Evolutionary conservation across 1,140 invertebrate genomes (phyloP).

Genomic region (Zaprionus gabonicus): DNA sequence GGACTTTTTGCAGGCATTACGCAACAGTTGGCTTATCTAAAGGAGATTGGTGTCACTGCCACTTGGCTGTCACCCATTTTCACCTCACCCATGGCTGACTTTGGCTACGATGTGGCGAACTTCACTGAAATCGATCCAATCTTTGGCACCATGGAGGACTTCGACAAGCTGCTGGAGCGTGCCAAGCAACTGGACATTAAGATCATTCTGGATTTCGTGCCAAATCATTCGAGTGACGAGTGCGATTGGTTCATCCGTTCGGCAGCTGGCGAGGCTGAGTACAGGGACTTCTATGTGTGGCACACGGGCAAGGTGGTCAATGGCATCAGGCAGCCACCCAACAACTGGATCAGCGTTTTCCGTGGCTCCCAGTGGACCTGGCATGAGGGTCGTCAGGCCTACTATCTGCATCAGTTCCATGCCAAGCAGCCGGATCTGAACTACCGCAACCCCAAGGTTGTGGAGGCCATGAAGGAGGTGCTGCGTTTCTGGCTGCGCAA

Average conservation of each 20-base stretch:
- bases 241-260: conserved; percentile 90
- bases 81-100: conserved; percentile 87
- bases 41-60: conserved; percentile 87
- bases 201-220: conserved; percentile 93
- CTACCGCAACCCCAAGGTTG: conserved; percentile 87
- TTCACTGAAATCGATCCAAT: conserved; percentile 87
- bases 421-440: conserved; percentile 91
- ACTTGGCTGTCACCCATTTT: conserved; percentile 88
- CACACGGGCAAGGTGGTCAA: conserved; percentile 85
- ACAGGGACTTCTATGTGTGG: conserved; percentile 90
- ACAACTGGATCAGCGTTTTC: conserved; percentile 89
- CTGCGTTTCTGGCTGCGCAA: conserved; percentile 90
- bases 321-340: conserved; percentile 86
- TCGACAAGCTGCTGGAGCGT: conserved; percentile 87
- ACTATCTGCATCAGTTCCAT: conserved; percentile 91
- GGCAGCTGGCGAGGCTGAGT: conserved; percentile 86
- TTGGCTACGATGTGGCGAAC: conserved; percentile 89
- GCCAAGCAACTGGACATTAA: conserved; percentile 87
- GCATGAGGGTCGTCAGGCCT: conserved; percentile 88
- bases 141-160: conserved; percentile 90
- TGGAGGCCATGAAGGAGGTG: conserved; percentile 88
- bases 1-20: conserved; percentile 86
- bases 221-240: conserved; percentile 91
- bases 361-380: conserved; percentile 90
- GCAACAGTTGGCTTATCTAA: conserved; percentile 87